Percentiles rank a stretch among this genome's conserved stretches.
phyloP scores from a whole-genome alignment of 1,140 invertebrate species.

The Pseudomyrmex gracilis region DNA sequence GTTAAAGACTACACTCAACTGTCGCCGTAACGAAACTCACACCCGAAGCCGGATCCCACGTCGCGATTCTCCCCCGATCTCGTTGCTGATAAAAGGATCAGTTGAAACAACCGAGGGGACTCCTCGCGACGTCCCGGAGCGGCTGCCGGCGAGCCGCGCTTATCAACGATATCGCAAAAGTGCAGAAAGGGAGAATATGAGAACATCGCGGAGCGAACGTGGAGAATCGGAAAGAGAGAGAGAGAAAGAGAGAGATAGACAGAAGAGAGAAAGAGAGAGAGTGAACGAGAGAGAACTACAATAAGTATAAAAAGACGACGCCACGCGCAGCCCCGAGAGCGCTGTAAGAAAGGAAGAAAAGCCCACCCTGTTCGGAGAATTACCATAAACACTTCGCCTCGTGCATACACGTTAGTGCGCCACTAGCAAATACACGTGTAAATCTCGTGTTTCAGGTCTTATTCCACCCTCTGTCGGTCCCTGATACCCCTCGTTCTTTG shows the following conservation, averaged over 20 bases:
- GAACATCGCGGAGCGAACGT: slow-evolving; percentile 1
- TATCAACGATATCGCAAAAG: slow-evolving; percentile 48
- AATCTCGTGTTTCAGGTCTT: slow-evolving; percentile 79
- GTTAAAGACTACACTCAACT: background rate
- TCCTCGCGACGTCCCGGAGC: slow-evolving; percentile 9
- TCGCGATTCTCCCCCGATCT: slow-evolving; percentile 25
- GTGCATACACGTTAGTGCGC: slow-evolving; percentile 72
- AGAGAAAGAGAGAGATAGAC: no score
- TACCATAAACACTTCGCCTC: slow-evolving; percentile 79
- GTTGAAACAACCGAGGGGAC: slow-evolving; percentile 22
- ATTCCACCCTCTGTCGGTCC: slow-evolving; percentile 63
- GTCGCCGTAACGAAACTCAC: slow-evolving; percentile 27
- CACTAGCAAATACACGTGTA: slow-evolving; percentile 81
- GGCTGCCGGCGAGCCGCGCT: background rate
- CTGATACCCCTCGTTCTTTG: background rate
- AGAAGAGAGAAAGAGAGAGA: no score
- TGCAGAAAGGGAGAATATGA: slow-evolving; percentile 46
- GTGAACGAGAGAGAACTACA: background rate
- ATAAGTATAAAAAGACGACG: slow-evolving; percentile 13
- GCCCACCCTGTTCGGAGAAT: slow-evolving; percentile 76
- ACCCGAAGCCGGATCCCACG: slow-evolving; percentile 7
- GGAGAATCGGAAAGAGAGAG: background rate
- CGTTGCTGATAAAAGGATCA: slow-evolving; percentile 39
- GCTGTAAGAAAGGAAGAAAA: slow-evolving; percentile 66
- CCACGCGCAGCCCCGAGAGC: slow-evolving; percentile 64